phyloP scores from a whole-genome alignment of 2,113 vertebrate genomes.

The Alexandromys fortis region DNA sequence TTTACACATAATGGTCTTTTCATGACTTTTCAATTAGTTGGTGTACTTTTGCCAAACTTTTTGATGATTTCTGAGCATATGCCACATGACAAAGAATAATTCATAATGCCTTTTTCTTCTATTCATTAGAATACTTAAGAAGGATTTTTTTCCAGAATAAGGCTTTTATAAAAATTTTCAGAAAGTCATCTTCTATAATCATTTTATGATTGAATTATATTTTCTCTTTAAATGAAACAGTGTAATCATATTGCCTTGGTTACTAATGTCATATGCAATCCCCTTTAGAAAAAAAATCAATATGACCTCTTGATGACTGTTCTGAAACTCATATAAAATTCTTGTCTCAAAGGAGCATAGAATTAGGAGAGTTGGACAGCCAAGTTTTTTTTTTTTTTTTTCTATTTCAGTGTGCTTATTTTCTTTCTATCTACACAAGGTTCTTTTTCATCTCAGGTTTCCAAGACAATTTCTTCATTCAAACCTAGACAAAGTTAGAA shows the following conservation, averaged over 20 bases:
- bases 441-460: not conserved
- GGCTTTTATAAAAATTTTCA: conserved; percentile 46
- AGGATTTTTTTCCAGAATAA: not conserved
- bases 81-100: not conserved
- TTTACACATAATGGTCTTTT: not conserved
- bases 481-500: not conserved
- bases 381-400: not conserved
- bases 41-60: not conserved
- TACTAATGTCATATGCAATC: not conserved
- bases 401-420: not conserved
- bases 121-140: conserved; percentile 20
- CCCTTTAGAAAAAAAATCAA: not conserved
- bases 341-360: not conserved
- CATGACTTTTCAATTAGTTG: conserved; percentile 19
- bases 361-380: not conserved
- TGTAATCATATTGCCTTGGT: not conserved
- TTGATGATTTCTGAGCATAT: conserved; percentile 3
- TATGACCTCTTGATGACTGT: not conserved
- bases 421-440: not conserved
- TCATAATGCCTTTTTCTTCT: not conserved
- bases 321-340: not conserved
- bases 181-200: conserved; percentile 47
- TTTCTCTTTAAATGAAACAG: conserved; percentile 39
- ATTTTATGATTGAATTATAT: conserved; percentile 17
- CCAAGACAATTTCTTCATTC: not conserved